Evolutionary conservation across 2,888 invertebrate genomes (phyloP), one percentile per base, ranked within the genome.

Genomic region (Yponomeuta plumbellus): DNA sequence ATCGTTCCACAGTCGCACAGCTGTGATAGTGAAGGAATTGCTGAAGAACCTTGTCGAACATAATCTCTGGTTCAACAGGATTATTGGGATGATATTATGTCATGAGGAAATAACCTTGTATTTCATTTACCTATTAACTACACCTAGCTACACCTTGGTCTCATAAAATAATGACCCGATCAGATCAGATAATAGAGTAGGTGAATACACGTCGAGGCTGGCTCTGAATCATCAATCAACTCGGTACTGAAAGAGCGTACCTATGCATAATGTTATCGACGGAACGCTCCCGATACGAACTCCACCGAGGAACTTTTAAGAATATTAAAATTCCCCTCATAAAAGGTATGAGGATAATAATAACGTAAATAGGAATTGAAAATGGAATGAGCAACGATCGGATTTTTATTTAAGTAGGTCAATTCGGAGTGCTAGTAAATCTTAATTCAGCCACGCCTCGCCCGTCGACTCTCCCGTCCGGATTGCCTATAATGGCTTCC

Each of bases 381-480:
- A 67, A 66, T 71, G 71, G 67, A 67, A 71, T 71, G 71, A 74
- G 73, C 70, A 70, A 72, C 68, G 66, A 70, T 69, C 66, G 70
- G 67, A 66, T 75, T 79, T 80, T 77, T 74, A 75, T 75, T 77
- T 71, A 72, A 75, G 72, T 72, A 72, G 70, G 71, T 72, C 75
- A 75, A 77, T 78, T 76, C 70, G 73, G 73, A 52, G 71, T 71
- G 73, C 68, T 71, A 76, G 74, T 80, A 81, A 80, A 80, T 79
- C 77, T 77, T 75, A 77, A 78, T 79, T 78, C 74, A 73, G 69
- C 71, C 71, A 69, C 73, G 71, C 72, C 74, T 67, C 56, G n/a
- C 56, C 23, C 26, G 23, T n/a, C 20, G 62, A 62, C 39, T 23
- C 22, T 59, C 23, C n/a, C 61, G 17, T 34, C 34, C 34, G 26